These are phyloP conservation scores for Penaeus japonicus DNA, from an alignment of 1,140 invertebrate genomes.

Conservation along the genomic window DNA sequence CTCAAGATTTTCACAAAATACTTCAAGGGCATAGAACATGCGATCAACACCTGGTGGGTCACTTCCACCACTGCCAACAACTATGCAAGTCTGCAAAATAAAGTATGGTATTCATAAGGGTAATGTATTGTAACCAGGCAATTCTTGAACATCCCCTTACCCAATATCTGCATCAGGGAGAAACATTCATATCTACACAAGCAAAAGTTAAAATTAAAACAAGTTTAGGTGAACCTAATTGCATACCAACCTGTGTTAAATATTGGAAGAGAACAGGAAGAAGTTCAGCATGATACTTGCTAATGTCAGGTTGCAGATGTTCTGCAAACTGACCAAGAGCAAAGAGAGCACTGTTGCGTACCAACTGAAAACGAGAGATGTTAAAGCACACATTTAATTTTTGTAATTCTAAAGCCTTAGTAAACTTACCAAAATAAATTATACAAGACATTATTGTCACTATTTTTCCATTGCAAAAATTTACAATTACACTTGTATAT, in stretches of 20 bases:
- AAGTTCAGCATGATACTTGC: conserved; percentile 74
- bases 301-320: conserved; percentile 79
- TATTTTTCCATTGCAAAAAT: too few species aligned
- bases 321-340: conserved; percentile 84
- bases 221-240: not conserved
- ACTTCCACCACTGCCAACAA: conserved; percentile 43
- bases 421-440: too few species aligned
- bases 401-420: too few species aligned
- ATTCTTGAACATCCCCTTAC: too few species aligned
- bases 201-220: not conserved
- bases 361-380: conserved; percentile 63
- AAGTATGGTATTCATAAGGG: not conserved
- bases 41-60: conserved; percentile 70
- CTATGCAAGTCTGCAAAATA: conserved; percentile 46
- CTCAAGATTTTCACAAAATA: conserved; percentile 81
- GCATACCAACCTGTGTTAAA: conserved; percentile 69
- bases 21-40: conserved; percentile 84
- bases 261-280: conserved; percentile 79
- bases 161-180: too few species aligned
- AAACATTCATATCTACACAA: too few species aligned
- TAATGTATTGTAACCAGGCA: too few species aligned
- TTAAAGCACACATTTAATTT: too few species aligned
- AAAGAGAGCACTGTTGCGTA: conserved; percentile 80
- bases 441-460: too few species aligned
- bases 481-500: too few species aligned